Evolutionary conservation across 1,140 invertebrate genomes (phyloP).

Genomic region (Drosophila sulfurigaster): DNA sequence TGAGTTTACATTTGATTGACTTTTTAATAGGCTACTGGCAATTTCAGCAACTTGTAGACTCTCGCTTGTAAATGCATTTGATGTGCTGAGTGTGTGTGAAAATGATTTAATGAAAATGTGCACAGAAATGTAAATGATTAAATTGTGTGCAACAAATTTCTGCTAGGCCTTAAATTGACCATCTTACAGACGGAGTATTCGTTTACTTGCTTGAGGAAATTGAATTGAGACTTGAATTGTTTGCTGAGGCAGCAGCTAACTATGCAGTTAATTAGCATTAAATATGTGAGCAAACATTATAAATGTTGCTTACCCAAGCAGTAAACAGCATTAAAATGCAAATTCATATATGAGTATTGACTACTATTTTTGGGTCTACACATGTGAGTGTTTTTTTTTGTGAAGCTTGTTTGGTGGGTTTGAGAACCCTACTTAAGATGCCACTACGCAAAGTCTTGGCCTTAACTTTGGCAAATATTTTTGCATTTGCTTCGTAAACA

Average conservation of each 20-base stretch:
- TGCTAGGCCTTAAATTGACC: constrained; percentile 19
- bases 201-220: not conserved
- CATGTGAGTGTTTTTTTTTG: not conserved
- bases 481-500: constrained; percentile 54
- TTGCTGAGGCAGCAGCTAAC: constrained; percentile 18
- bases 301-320: constrained; percentile 18
- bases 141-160: constrained; percentile 47
- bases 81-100: constrained; percentile 8
- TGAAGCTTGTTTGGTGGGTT: not conserved
- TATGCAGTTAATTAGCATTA: constrained; percentile 37
- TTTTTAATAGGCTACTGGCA: constrained; percentile 61
- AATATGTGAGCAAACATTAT: constrained; percentile 24
- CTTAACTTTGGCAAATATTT: constrained; percentile 51
- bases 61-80: not conserved
- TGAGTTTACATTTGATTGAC: constrained; percentile 65
- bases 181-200: not conserved
- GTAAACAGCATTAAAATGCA: constrained; percentile 39
- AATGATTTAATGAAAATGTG: constrained; percentile 63
- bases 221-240: constrained; percentile 4
- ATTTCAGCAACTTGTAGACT: constrained; percentile 32
- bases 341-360: constrained; percentile 11
- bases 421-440: constrained; percentile 33
- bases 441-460: constrained; percentile 16
- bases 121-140: constrained; percentile 51
- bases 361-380: not conserved